Base-by-base conservation (phyloP, 2,888 invertebrate species). In the Epistrophe grossulariae region DNA sequence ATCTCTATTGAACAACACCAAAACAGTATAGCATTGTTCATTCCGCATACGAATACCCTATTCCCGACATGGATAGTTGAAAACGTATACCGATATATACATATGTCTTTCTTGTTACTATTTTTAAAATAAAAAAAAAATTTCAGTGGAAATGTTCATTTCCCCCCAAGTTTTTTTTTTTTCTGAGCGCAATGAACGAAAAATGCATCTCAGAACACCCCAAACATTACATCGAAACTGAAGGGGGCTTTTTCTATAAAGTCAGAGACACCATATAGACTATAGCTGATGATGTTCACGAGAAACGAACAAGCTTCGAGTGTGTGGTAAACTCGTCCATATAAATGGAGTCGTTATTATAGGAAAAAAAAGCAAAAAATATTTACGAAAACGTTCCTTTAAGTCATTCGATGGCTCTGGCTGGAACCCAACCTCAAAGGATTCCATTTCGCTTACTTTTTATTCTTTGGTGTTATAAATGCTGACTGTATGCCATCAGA, bases 321-420 rank as follows among this genome's bases (percentile, higher is more conserved):
- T 74, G 73, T 74, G 73, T 71, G 73, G 83, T 83, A 64, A 76
- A 76, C 80, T 84, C 66, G 59, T 19, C 55, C 71, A 66, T 31
- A 4, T 71, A 84, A 80, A 80, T 84, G 66, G 59, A 80, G 52
- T 76, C 71, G 64, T 76, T 66, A 68, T 68, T 68, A 50, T 15
- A 5, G 45, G 45, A 38, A 19, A 60, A 59, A 55, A 31, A 50
- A 50, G 11, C 24, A 19, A 68, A 68, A 74, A 64, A 13, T 7
- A 5, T 28, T n/a, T n/a, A 17, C 28, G 50, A 72, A 79, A 83
- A 74, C 48, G 80, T 84, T 84, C 84, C 70, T 84, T 84, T 79
- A 84, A 84, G 79, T 76, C 70, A 28, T 76, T 76, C 64, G 50
- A 71, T 60, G 50, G 64, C 64, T 57, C 15, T 52, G 35, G 35